Evolutionary conservation across 2,888 invertebrate genomes (phyloP).

Genomic region (Oscheius sp.): DNA sequence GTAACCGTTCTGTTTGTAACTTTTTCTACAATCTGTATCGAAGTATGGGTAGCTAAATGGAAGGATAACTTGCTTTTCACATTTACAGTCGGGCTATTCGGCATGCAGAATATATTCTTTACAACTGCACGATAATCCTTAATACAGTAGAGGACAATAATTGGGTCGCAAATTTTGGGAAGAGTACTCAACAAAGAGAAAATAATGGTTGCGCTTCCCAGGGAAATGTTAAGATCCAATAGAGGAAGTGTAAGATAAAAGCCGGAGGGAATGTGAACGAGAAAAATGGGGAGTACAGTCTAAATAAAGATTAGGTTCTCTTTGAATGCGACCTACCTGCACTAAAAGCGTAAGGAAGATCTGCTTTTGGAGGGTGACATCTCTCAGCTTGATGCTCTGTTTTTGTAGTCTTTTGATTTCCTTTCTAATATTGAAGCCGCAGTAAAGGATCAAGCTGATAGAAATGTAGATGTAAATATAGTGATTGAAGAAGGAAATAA

Average conservation of each 20-base stretch:
- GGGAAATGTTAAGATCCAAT: conserved; percentile 4
- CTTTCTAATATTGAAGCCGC: conserved; percentile 9
- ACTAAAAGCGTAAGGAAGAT: conserved; percentile 7
- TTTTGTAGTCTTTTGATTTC: conserved; percentile 1
- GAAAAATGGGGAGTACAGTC: conserved; percentile 6
- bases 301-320: not conserved
- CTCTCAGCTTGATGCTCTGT: conserved; percentile 2
- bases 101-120: not conserved
- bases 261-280: conserved; percentile 12
- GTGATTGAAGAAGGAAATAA: conserved; percentile 15
- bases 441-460: conserved; percentile 10
- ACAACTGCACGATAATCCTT: not conserved
- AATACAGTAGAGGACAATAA: conserved; percentile 1
- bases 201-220: conserved; percentile 9
- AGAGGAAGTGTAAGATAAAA: conserved; percentile 11
- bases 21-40: too few relatives aligned
- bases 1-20: too few relatives aligned
- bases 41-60: too few relatives aligned
- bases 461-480: conserved; percentile 18
- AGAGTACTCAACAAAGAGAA: conserved; percentile 13
- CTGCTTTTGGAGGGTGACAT: conserved; percentile 21
- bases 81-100: too few relatives aligned
- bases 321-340: not conserved
- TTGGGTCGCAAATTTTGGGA: conserved; percentile 5
- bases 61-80: too few relatives aligned